phyloP scores from a whole-genome alignment of 2,888 invertebrate species.

The Atethmia centrago region DNA sequence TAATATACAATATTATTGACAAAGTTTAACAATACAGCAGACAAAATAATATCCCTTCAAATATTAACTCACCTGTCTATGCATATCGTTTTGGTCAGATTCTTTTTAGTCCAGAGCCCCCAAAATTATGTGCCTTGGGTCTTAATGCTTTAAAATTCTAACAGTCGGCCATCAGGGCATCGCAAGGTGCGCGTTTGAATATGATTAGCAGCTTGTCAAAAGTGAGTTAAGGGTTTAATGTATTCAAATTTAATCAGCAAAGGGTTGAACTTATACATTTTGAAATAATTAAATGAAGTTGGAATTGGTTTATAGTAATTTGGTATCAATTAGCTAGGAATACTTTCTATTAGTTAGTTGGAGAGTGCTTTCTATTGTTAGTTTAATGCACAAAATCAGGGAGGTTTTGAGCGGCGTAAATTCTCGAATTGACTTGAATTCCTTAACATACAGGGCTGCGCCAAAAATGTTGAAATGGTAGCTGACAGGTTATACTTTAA shows the following conservation, averaged over 20 bases:
- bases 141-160: constrained; percentile 85
- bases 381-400: neutral
- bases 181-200: constrained; percentile 89
- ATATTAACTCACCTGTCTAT: constrained; percentile 72
- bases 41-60: constrained; percentile 44
- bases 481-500: too few relatives aligned
- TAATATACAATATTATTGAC: constrained; percentile 30
- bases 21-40: constrained; percentile 9
- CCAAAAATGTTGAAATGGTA: neutral
- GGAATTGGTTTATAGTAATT: constrained; percentile 60
- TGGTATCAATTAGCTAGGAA: constrained; percentile 54
- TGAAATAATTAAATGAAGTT: constrained; percentile 52
- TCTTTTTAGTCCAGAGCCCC: constrained; percentile 81
- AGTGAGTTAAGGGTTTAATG: constrained; percentile 85
- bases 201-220: constrained; percentile 91
- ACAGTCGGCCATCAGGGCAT: constrained; percentile 79
- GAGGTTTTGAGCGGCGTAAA: neutral
- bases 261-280: constrained; percentile 80
- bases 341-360: constrained; percentile 2
- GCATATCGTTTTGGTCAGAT: constrained; percentile 79
- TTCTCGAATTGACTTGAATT: too few relatives aligned
- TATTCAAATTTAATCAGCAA: constrained; percentile 85
- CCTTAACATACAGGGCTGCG: neutral
- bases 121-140: constrained; percentile 81
- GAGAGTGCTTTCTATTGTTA: neutral